Percentiles rank a stretch among this genome's conserved stretches.
Evolutionary conservation across 2,888 invertebrate species (phyloP).

Genomic region (Synergus laeviventris): DNA sequence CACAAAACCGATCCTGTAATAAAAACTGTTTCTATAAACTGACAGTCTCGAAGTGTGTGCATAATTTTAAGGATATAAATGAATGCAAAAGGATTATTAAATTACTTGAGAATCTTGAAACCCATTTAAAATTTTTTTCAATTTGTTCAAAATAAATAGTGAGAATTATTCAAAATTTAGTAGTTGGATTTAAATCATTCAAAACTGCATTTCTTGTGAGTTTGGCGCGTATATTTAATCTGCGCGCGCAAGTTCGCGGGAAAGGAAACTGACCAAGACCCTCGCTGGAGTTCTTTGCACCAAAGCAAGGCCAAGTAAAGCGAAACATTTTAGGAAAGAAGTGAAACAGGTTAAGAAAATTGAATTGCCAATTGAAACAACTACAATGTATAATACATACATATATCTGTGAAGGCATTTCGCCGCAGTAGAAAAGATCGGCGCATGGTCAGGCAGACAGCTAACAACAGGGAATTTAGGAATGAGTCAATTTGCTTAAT

Average conservation of each 20-base stretch:
- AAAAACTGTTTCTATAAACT: too few species aligned
- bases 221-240: not conserved
- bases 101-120: too few species aligned
- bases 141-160: not conserved
- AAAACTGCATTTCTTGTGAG: not conserved
- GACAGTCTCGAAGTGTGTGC: too few species aligned
- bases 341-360: not conserved
- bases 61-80: too few species aligned
- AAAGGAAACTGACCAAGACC: conserved; percentile 65
- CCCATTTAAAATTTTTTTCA: not conserved
- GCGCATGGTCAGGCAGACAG: not conserved
- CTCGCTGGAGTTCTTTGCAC: conserved; percentile 57
- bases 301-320: conserved; percentile 48
- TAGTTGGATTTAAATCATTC: not conserved
- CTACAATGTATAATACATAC: not conserved
- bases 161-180: not conserved
- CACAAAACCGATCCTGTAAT: too few species aligned
- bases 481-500: not conserved
- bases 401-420: not conserved
- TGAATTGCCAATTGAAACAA: conserved; percentile 7
- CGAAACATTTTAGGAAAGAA: conserved; percentile 29
- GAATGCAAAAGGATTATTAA: too few species aligned
- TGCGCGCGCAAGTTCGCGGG: conserved; percentile 69
- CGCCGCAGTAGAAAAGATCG: not conserved
- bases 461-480: not conserved